These are phyloP conservation scores for Buphagus erythrorhynchus DNA, from an alignment of 2,797 vertebrate species.

Conservation along the genomic window DNA sequence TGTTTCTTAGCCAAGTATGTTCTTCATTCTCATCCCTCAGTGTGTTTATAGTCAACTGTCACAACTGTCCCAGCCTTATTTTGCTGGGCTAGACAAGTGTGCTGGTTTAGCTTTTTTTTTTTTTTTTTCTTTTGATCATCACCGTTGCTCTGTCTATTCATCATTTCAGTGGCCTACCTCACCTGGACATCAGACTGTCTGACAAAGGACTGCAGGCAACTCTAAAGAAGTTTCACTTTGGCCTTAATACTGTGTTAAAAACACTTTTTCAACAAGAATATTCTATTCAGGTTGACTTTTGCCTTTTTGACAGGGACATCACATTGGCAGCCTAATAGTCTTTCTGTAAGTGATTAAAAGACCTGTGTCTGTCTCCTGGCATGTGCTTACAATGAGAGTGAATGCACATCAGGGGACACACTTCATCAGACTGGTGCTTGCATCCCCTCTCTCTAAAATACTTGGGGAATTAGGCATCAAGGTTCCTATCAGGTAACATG, in stretches of 20 bases:
- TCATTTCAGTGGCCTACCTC: not conserved
- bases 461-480: not conserved
- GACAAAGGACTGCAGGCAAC: not conserved
- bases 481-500: not conserved
- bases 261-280: not conserved
- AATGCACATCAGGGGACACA: accelerated
- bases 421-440: not conserved
- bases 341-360: not conserved
- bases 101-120: not conserved
- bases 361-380: not conserved
- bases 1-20: not conserved
- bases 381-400: not conserved
- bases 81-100: not conserved
- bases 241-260: not conserved
- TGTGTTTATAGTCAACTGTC: not conserved
- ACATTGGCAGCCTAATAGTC: not conserved
- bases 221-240: not conserved
- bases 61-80: not conserved
- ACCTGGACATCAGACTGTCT: not conserved
- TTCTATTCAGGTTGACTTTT: not conserved
- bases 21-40: not conserved
- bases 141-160: not conserved
- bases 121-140: not conserved
- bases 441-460: not conserved
- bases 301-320: not conserved